Conservation (phyloP, 2,113 vertebrate genomes). For the Cettia cetti region DNA sequence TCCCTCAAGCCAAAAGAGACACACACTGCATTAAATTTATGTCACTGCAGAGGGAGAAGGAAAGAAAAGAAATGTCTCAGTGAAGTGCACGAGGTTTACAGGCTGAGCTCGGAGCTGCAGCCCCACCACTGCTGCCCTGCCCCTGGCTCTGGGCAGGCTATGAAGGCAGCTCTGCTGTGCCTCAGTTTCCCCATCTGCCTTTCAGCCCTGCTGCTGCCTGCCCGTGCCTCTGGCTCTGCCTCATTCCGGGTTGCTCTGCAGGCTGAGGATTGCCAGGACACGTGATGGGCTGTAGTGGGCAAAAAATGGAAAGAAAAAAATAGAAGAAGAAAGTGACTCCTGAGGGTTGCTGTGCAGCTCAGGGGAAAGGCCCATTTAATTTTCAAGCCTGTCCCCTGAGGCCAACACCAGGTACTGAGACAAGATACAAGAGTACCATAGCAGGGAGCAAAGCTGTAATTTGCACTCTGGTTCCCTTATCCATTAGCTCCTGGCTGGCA, state of each 20-base stretch:
- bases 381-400: background rate
- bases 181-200: background rate
- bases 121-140: background rate
- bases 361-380: conserved; percentile 6
- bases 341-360: background rate
- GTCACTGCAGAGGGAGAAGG: background rate
- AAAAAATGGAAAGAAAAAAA: background rate
- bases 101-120: background rate
- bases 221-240: background rate
- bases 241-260: background rate
- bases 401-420: background rate
- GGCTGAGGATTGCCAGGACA: background rate
- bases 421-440: background rate
- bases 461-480: conserved; percentile 6
- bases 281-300: background rate
- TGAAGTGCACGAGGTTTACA: background rate
- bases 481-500: background rate
- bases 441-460: background rate
- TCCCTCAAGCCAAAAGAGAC: background rate
- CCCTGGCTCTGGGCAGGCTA: background rate
- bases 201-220: background rate
- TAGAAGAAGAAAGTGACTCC: background rate
- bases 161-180: background rate
- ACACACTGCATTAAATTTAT: background rate
- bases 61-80: background rate